These are phyloP conservation scores for Crocidura indochinensis DNA, from an alignment of 2,797 vertebrate genomes.

Conservation along the genomic window DNA sequence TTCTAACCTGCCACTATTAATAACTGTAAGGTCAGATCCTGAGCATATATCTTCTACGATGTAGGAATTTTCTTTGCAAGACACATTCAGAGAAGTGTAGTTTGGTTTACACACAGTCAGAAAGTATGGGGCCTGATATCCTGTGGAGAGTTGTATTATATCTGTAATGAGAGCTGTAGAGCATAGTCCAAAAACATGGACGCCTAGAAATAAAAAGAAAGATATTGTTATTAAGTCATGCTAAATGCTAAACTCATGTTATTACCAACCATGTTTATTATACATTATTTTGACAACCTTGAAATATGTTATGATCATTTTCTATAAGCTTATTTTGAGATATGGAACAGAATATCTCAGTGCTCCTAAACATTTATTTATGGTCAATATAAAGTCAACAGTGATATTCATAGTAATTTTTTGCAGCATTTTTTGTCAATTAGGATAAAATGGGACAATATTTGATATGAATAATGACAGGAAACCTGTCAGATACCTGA, in stretches of 20 bases:
- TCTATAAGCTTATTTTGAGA: slow-evolving; percentile 31
- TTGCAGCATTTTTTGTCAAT: background rate
- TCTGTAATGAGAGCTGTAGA: slow-evolving; percentile 98
- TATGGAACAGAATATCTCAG: background rate
- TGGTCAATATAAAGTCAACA: background rate
- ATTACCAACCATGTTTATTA: background rate
- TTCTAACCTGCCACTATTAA: slow-evolving; percentile 96
- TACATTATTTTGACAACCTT: background rate
- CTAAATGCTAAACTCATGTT: accelerated
- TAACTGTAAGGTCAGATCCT: slow-evolving; percentile 93
- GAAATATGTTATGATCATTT: background rate
- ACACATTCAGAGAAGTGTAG: slow-evolving; percentile 96
- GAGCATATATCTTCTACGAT: slow-evolving; percentile 98
- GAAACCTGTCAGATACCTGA: background rate
- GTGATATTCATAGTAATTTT: background rate
- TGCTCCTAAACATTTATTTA: background rate
- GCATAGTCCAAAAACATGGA: slow-evolving; percentile 98
- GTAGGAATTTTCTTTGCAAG: slow-evolving; percentile 97
- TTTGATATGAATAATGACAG: background rate
- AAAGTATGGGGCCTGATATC: slow-evolving; percentile 98
- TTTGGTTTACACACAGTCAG: slow-evolving; percentile 99
- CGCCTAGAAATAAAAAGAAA: slow-evolving; percentile 90
- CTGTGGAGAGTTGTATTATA: slow-evolving; percentile 97
- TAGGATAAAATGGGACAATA: background rate
- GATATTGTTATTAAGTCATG: slow-evolving; percentile 54